These are phyloP conservation scores for Lichenostomus cassidix DNA, from an alignment of 2,113 vertebrate species.

Conservation along the genomic window DNA sequence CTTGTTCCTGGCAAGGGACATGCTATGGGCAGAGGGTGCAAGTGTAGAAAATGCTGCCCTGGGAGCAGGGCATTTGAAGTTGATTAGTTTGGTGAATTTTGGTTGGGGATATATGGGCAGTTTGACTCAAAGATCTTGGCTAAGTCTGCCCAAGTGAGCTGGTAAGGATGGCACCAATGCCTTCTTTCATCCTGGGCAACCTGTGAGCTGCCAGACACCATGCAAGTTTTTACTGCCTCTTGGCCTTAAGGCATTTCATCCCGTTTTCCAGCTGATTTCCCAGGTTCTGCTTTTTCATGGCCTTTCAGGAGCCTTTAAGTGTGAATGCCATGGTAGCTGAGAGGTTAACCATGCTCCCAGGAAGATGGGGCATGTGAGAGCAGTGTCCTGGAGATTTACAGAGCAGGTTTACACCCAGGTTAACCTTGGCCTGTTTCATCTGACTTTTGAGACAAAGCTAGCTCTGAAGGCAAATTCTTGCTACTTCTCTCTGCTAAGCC, in stretches of 20 bases:
- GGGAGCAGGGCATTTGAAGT: background rate
- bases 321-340: background rate
- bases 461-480: background rate
- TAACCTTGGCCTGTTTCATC: background rate
- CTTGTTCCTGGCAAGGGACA: accelerated
- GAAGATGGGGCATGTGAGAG: background rate
- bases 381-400: background rate
- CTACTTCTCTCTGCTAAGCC: background rate
- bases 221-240: background rate
- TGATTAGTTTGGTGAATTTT: background rate
- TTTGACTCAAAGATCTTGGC: background rate
- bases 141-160: background rate
- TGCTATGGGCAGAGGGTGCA: background rate
- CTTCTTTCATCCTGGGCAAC: background rate
- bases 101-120: background rate
- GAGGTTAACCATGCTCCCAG: background rate
- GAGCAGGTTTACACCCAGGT: background rate
- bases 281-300: background rate
- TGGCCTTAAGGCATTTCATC: background rate
- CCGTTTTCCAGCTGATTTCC: background rate
- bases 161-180: background rate
- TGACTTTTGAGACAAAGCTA: background rate
- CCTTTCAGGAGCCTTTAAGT: background rate
- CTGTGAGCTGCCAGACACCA: background rate
- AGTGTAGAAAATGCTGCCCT: background rate